Percentiles rank a stretch among this genome's conserved stretches.
Evolutionary conservation across 2,113 vertebrate species (phyloP).

Genomic region (Epinephelus cyanopodus): DNA sequence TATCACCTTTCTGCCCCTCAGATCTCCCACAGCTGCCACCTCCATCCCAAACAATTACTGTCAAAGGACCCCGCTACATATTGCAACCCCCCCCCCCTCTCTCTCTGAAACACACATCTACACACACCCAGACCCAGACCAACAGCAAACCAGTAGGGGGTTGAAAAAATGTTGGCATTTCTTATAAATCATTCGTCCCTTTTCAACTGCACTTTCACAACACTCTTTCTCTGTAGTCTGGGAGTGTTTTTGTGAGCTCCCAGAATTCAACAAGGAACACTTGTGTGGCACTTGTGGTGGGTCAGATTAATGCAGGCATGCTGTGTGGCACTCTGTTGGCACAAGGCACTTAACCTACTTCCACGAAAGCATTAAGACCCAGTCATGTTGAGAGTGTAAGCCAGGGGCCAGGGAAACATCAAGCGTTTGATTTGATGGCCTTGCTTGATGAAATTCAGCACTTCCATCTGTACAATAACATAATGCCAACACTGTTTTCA

Average conservation of each 20-base stretch:
- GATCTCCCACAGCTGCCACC: slow-evolving; percentile 68
- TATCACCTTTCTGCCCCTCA: slow-evolving; percentile 66
- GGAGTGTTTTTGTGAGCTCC: slow-evolving; percentile 38
- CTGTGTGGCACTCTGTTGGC: slow-evolving; percentile 44
- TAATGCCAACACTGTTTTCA: slow-evolving; percentile 36
- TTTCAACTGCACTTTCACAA: slow-evolving; percentile 31
- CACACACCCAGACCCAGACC: slow-evolving; percentile 21
- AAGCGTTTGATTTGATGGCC: slow-evolving; percentile 49
- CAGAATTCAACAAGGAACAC: slow-evolving; percentile 16
- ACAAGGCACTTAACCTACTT: slow-evolving; percentile 56
- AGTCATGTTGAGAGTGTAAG: slow-evolving; percentile 13
- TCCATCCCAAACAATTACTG: slow-evolving; percentile 70
- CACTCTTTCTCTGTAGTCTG: neutral
- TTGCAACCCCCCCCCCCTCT: slow-evolving; percentile 5
- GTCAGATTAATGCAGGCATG: slow-evolving; percentile 35
- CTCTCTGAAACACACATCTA: slow-evolving; percentile 19
- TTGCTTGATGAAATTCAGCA: slow-evolving; percentile 38
- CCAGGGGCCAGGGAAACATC: slow-evolving; percentile 28
- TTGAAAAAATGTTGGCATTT: slow-evolving; percentile 29
- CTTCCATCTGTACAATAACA: slow-evolving; percentile 35
- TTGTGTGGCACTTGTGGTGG: slow-evolving; percentile 45
- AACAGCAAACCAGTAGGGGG: slow-evolving; percentile 26
- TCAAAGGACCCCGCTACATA: slow-evolving; percentile 38
- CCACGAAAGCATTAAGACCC: slow-evolving; percentile 32
- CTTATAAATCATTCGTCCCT: slow-evolving; percentile 20